phyloP scores from a whole-genome alignment of 1,140 invertebrate species.

The Batillaria attramentaria region DNA sequence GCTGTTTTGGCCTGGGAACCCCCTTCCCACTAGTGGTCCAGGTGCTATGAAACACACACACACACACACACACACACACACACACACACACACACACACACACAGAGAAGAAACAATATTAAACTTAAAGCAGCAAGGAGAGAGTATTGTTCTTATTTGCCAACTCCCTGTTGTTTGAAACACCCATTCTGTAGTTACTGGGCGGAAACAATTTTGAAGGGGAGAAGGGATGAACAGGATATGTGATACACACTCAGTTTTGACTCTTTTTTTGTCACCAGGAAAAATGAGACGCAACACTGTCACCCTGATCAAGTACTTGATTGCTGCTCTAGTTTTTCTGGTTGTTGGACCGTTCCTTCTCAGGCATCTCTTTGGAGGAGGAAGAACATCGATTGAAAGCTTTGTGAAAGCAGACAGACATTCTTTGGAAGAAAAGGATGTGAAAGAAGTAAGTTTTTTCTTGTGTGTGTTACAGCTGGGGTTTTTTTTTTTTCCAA shows the following conservation, averaged over 20 bases:
- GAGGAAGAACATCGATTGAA: neutral
- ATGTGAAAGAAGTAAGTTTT: too few species aligned
- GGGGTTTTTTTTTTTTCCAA: neutral
- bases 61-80: neutral
- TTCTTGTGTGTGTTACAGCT: neutral
- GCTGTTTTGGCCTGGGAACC: too few species aligned
- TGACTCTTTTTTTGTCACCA: too few species aligned
- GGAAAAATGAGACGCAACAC: conserved; percentile 46
- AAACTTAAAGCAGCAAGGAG: too few species aligned
- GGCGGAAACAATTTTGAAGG: too few species aligned
- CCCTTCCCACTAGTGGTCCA: too few species aligned
- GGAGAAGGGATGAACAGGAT: too few species aligned
- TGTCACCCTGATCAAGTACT: conserved; percentile 46
- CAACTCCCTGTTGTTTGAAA: too few species aligned
- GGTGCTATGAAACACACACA: neutral
- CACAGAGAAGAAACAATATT: too few species aligned
- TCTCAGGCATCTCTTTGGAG: conserved; percentile 36
- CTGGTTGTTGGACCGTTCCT: conserved; percentile 44
- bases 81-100: neutral
- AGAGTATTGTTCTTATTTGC: too few species aligned
- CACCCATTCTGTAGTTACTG: too few species aligned
- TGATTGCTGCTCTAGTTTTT: conserved; percentile 31
- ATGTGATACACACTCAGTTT: too few species aligned
- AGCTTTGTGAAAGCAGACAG: conserved; percentile 16
- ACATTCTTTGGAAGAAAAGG: neutral